A percentile compares a stretch with the other conserved stretches of the same genome.
These are phyloP conservation scores for Pristis pectinata DNA, from an alignment of 2,797 vertebrate genomes.

Conservation along the genomic window DNA sequence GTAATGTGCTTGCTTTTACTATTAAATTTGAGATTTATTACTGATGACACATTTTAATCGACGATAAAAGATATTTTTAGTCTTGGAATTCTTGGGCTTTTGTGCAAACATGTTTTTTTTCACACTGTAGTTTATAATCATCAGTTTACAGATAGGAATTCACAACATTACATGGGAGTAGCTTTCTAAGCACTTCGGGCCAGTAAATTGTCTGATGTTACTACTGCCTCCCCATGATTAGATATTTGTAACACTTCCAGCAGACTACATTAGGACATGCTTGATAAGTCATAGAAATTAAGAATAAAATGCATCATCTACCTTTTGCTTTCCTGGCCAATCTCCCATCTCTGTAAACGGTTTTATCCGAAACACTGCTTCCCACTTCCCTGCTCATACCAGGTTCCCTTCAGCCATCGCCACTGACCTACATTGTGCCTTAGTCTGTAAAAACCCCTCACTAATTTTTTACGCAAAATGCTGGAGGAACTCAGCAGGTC, in stretches of 20 bases:
- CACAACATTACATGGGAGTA: not conserved
- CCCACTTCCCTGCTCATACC: not conserved
- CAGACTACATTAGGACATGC: not conserved
- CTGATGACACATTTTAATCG: not conserved
- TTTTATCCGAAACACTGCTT: not conserved
- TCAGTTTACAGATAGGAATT: not conserved
- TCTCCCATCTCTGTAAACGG: not conserved
- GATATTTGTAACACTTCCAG: slow-evolving; percentile 1
- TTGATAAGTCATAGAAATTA: not conserved
- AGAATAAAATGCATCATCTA: not conserved
- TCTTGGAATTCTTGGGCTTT: not conserved
- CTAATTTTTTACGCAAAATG: too few species aligned
- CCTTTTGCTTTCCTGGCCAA: not conserved
- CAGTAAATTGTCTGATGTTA: not conserved
- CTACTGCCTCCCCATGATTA: not conserved
- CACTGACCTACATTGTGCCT: not conserved
- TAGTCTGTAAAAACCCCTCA: not conserved
- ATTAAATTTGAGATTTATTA: not conserved
- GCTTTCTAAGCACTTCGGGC: not conserved
- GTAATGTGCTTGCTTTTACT: not conserved
- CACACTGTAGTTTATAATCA: not conserved
- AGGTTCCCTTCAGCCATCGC: not conserved
- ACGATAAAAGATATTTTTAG: slow-evolving; percentile 1
- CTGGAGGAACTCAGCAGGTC: too few species aligned
- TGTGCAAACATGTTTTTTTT: not conserved